phyloP scores from a whole-genome alignment of 2,113 vertebrate species.

The Caranx melampygus region DNA sequence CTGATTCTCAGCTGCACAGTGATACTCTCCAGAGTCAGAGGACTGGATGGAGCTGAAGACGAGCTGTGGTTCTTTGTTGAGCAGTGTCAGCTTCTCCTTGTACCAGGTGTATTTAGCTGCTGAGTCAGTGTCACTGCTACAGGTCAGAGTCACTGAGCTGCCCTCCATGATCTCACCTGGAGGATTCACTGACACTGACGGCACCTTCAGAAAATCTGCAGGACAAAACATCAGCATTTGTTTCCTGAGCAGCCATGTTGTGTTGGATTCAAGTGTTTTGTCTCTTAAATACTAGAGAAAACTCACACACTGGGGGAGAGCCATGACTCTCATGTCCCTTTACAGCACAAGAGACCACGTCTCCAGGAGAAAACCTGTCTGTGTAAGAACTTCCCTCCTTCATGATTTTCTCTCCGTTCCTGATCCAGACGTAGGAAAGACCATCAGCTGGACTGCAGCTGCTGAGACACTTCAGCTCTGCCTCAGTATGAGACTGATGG shows the following conservation, averaged over 20 bases:
- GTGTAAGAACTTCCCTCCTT: not conserved
- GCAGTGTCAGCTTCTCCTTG: too few species aligned
- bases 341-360: not conserved
- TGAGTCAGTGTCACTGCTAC: too few species aligned
- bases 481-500: not conserved
- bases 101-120: too few species aligned
- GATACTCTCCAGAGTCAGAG: too few species aligned
- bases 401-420: not conserved
- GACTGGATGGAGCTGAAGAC: too few species aligned
- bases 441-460: not conserved
- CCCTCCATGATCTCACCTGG: not conserved
- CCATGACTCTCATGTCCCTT: not conserved
- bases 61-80: too few species aligned
- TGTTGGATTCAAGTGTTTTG: too few species aligned
- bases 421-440: not conserved
- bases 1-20: too few species aligned
- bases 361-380: not conserved
- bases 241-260: too few species aligned
- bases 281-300: not conserved
- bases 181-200: not conserved
- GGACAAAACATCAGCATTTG: too few species aligned
- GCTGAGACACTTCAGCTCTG: constrained; percentile 13
- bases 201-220: not conserved
- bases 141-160: too few species aligned
- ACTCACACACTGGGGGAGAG: constrained; percentile 16